Conservation (phyloP, 2,113 vertebrate species). For the human (Homo sapiens) region GRCh38 chr1:246184001-246184500, state of each 20-base stretch:
- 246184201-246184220: not conserved
- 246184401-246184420: not conserved
- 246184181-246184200: not conserved
- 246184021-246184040: not conserved
- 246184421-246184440: not conserved
- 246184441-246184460: not conserved
- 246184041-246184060: slow-evolving; percentile 5
- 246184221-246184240: not conserved
- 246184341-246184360: not conserved
- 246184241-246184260: not conserved
- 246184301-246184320: not conserved
- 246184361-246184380: not conserved
- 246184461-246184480: not conserved
- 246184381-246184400: not conserved
- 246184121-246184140: not conserved
- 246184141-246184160: not conserved
- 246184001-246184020: not conserved
- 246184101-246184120: not conserved
- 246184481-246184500: not conserved
- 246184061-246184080: not conserved
- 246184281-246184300: not conserved
- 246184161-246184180: slow-evolving; percentile 14
- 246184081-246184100: not conserved
- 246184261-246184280: not conserved
- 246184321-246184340: not conserved